These are phyloP conservation scores for Chironex yamaguchii DNA, from an alignment of 30 jellyfish, hydroid and myxozoan genomes.

Conservation along the genomic window DNA sequence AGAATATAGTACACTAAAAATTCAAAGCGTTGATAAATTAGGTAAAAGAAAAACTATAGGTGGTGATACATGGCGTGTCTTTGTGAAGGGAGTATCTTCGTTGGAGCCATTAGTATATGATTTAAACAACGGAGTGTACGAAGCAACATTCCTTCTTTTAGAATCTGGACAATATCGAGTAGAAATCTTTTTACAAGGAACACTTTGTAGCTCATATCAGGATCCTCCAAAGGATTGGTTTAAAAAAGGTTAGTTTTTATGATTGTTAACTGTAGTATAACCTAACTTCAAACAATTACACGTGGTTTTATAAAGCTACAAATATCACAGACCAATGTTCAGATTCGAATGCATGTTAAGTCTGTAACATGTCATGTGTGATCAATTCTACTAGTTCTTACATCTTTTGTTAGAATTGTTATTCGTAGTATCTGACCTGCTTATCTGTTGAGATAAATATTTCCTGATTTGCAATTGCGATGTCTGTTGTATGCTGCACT, in stretches of 20 bases:
- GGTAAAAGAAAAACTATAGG: conserved; percentile 79
- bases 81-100: conserved; percentile 81
- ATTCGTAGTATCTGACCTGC: no score
- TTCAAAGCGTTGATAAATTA: conserved; percentile 56
- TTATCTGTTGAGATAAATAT: no score
- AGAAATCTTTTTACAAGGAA: conserved; percentile 76
- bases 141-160: conserved; percentile 66
- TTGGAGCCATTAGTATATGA: conserved; percentile 87
- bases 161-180: conserved; percentile 89
- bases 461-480: no score
- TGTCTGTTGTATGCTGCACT: no score
- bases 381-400: no score
- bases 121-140: conserved; percentile 80
- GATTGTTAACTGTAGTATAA: neutral
- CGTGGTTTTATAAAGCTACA: no score
- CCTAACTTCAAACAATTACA: no score
- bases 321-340: no score
- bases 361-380: no score
- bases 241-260: conserved; percentile 75
- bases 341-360: no score
- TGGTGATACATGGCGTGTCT: conserved; percentile 95
- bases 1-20: conserved; percentile 74
- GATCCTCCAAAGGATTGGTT: conserved; percentile 97
- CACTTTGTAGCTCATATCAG: conserved; percentile 82
- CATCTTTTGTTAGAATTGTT: no score